Percentiles rank a stretch among this genome's conserved stretches.
Evolutionary conservation across 1,140 invertebrate species (phyloP).

Genomic region (Bacillus rossius): DNA sequence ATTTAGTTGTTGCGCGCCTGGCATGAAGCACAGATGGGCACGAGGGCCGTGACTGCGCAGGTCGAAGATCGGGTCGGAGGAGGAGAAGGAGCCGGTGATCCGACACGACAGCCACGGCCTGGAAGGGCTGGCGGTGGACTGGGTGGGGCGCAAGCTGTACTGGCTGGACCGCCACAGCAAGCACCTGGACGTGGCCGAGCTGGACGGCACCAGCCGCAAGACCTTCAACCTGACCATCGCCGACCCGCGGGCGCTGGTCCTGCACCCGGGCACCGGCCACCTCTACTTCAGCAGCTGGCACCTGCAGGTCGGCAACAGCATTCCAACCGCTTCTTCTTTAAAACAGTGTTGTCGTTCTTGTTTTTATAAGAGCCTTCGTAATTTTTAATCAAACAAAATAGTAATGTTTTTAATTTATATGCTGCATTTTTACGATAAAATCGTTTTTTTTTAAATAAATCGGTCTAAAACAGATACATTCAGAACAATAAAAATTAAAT

Average conservation of each 20-base stretch:
- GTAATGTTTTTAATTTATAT: not conserved
- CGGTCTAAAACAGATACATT: too few relatives aligned
- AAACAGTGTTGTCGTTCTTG: too few relatives aligned
- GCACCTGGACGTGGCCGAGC: slow-evolving; percentile 86
- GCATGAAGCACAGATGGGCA: too few relatives aligned
- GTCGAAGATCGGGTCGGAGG: slow-evolving; percentile 29
- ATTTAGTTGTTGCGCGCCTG: too few relatives aligned
- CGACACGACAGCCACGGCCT: slow-evolving; percentile 90
- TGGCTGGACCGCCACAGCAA: slow-evolving; percentile 96
- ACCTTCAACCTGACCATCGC: slow-evolving; percentile 82
- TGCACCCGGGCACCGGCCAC: slow-evolving; percentile 92
- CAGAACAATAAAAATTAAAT: too few relatives aligned
- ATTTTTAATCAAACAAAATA: not conserved
- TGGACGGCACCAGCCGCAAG: slow-evolving; percentile 87
- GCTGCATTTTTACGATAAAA: slow-evolving; percentile 4
- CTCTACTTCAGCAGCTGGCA: slow-evolving; percentile 97
- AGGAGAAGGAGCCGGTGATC: slow-evolving; percentile 74
- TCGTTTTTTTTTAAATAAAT: too few relatives aligned
- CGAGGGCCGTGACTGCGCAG: not conserved
- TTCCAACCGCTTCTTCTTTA: too few relatives aligned
- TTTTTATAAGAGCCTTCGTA: too few relatives aligned
- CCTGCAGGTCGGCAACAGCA: slow-evolving; percentile 52
- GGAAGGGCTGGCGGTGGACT: slow-evolving; percentile 95
- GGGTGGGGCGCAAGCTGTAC: slow-evolving; percentile 94
- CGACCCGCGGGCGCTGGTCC: slow-evolving; percentile 89